phyloP scores from a whole-genome alignment of 2,888 invertebrate genomes.

The Callosobruchus maculatus region DNA sequence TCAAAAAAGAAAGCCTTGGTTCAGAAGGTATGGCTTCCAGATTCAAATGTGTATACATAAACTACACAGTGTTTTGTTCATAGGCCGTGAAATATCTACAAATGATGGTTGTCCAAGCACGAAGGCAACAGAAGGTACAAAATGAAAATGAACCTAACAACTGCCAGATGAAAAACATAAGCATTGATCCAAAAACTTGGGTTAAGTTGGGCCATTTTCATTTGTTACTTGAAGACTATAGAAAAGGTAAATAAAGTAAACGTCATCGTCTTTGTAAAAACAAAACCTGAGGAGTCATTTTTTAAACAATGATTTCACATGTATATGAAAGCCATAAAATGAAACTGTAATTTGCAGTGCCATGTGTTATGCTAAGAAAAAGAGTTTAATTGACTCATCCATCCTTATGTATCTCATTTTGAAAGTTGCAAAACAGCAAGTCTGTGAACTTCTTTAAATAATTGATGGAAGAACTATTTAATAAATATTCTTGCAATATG shows the following conservation, averaged over 20 bases:
- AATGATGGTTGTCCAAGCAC: slow-evolving; percentile 78
- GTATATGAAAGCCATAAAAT: no score
- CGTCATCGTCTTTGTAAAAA: no score
- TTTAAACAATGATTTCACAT: no score
- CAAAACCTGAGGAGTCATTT: no score
- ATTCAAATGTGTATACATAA: slow-evolving; percentile 1
- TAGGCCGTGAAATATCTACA: slow-evolving; percentile 82
- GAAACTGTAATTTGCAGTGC: no score
- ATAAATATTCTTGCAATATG: no score
- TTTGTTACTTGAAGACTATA: slow-evolving; percentile 86
- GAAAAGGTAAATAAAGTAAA: slow-evolving; percentile 69
- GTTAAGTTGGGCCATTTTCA: slow-evolving; percentile 96
- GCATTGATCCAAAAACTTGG: slow-evolving; percentile 85
- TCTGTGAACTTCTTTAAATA: no score
- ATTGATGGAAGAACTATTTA: no score
- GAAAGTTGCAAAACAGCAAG: no score
- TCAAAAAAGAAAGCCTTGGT: slow-evolving; percentile 75
- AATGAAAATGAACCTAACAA: slow-evolving; percentile 42
- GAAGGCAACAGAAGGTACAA: slow-evolving; percentile 55
- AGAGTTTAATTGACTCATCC: no score
- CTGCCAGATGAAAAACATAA: slow-evolving; percentile 59
- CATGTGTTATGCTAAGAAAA: no score
- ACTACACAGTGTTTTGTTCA: slow-evolving; percentile 18
- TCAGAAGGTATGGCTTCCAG: slow-evolving; percentile 56
- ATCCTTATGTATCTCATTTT: no score